Evolutionary conservation across 2,113 vertebrate species (phyloP).

Genomic region (Poicephalus gulielmi): DNA sequence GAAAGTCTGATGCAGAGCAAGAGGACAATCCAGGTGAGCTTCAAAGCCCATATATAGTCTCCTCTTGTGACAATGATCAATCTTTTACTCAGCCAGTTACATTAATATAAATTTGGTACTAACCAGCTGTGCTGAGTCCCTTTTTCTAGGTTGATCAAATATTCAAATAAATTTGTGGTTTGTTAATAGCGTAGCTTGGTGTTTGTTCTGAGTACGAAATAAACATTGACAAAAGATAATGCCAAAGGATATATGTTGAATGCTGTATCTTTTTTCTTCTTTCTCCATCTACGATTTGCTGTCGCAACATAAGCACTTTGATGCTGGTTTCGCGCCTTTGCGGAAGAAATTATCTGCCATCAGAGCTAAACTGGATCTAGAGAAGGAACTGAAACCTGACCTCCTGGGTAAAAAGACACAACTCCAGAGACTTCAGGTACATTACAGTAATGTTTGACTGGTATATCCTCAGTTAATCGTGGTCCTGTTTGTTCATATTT

Average conservation of each 20-base stretch:
- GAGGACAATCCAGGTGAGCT: slow-evolving; percentile 81
- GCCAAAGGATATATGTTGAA: not conserved
- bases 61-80: not conserved
- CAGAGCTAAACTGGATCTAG: slow-evolving; percentile 65
- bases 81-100: not conserved
- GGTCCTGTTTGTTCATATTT: not conserved
- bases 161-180: not conserved
- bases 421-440: slow-evolving; percentile 84
- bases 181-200: not conserved
- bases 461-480: not conserved
- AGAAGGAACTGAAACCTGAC: slow-evolving; percentile 76
- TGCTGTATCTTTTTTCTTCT: not conserved
- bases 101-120: not conserved
- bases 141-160: not conserved
- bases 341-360: slow-evolving; percentile 74
- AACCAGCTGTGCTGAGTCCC: not conserved
- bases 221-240: not conserved
- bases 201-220: not conserved
- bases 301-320: slow-evolving; percentile 83
- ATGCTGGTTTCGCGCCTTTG: slow-evolving; percentile 70
- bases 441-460: not conserved
- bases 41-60: not conserved
- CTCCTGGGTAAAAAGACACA: slow-evolving; percentile 87
- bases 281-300: slow-evolving; percentile 77
- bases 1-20: slow-evolving; percentile 83